Evolutionary conservation across 2,797 vertebrate genomes (phyloP), one percentile per base, ranked within the genome.

Genomic region (Calcarius lapponicus): DNA sequence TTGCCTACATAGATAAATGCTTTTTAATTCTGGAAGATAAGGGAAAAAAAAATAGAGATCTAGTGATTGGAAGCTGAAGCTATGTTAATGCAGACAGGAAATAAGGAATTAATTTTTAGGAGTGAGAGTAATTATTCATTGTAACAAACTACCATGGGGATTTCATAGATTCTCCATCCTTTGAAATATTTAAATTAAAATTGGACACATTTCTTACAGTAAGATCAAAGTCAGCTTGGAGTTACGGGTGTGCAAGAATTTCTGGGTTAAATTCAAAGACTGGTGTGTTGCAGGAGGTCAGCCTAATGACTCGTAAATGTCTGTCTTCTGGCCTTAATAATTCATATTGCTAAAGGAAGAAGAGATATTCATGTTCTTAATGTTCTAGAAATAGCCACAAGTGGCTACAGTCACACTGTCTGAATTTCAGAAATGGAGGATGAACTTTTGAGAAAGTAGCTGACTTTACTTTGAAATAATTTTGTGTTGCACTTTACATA

Each of bases 181-280:
- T 95, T 90, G 54, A 93, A 94, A 61, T 64, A 45, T 84, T 86
- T 84, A 88, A 92, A 91, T 84, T 16, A 80, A 67, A 94, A 69
- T 57, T 70, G 62, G 18, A 43, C 56, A 58, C 64, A n/a, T 90
- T 93, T 91, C 36, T 80, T 62, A 56, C 60, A 60, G 36, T 81
- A 11, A 62, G 54, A 74, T 69, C 0, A 0, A 91, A 82, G 14
- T 47, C 17, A 80, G 1, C 22, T 84, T 88, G 53, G n/a, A 91
- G 22, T 79, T 86, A 75, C 0, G 9, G 31, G 28, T 86, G 90
- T 69, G n/a, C 54, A 74, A 57, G 89, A 17, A 79, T 66, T 82
- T 75, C 31, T 72, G 47, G 5, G 76, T 86, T 45, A 91, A 51
- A 83, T 90, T 90, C 51, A 75, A 86, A 82, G 65, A 61, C 22